These are phyloP conservation scores for Lepisosteus osseus DNA, from an alignment of 2,113 vertebrate genomes.

Conservation along the genomic window DNA sequence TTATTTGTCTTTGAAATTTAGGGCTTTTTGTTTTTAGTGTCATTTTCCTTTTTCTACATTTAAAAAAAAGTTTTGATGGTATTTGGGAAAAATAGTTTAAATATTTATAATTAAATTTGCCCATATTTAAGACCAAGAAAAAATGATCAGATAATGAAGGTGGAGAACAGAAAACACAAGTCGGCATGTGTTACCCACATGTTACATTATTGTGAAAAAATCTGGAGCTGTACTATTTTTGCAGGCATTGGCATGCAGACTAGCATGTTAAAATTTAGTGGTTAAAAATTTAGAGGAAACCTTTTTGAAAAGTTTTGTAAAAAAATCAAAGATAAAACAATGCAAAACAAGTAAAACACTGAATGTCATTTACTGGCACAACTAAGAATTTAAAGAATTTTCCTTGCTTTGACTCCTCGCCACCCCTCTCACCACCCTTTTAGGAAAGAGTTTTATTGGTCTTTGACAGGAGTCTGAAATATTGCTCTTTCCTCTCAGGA, in stretches of 20 bases:
- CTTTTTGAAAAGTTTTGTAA: slow-evolving; percentile 21
- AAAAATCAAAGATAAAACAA: slow-evolving; percentile 35
- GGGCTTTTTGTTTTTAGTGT: too few species aligned
- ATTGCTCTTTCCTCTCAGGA: slow-evolving; percentile 24
- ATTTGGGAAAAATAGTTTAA: too few species aligned
- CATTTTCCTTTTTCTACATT: too few species aligned
- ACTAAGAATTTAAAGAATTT: slow-evolving; percentile 46
- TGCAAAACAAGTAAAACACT: slow-evolving; percentile 18
- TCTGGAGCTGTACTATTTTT: slow-evolving; percentile 8
- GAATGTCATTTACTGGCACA: slow-evolving; percentile 45
- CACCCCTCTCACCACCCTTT: slow-evolving; percentile 2
- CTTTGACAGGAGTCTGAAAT: slow-evolving; percentile 37
- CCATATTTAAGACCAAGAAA: too few species aligned
- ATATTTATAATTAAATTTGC: too few species aligned
- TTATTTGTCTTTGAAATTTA: too few species aligned
- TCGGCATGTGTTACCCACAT: slow-evolving; percentile 35
- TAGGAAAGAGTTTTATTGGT: slow-evolving; percentile 26
- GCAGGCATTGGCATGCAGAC: slow-evolving; percentile 16
- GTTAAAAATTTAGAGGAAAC: slow-evolving; percentile 16
- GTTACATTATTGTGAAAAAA: slow-evolving; percentile 19
- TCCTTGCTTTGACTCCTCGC: slow-evolving; percentile 14
- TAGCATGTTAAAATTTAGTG: background rate
- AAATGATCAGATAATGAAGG: background rate
- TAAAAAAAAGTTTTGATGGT: too few species aligned
- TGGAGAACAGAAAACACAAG: background rate